Percentiles rank a stretch among this genome's conserved stretches.
Conservation (phyloP, 2,113 vertebrate species). For the Mobula birostris region DNA sequence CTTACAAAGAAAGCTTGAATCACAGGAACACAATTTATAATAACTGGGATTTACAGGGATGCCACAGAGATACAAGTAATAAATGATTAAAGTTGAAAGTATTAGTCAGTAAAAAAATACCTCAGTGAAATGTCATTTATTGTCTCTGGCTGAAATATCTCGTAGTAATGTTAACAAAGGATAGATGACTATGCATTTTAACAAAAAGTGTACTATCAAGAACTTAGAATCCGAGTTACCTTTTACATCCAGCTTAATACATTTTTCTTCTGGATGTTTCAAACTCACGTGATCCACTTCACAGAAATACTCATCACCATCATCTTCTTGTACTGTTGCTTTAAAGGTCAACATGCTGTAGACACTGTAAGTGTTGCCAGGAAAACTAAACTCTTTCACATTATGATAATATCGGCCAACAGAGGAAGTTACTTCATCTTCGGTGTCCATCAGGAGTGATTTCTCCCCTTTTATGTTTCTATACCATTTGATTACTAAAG, state of each 20-base stretch:
- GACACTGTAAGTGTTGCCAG: not conserved
- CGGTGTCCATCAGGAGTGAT: not conserved
- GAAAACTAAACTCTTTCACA: not conserved
- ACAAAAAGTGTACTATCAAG: not conserved
- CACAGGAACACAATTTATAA: not conserved
- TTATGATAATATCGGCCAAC: not conserved
- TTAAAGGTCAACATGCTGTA: not conserved
- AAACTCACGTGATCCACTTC: constrained; percentile 12
- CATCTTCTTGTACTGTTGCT: constrained; percentile 11
- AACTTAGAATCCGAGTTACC: not conserved
- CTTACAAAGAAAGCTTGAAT: not conserved
- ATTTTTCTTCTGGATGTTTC: not conserved
- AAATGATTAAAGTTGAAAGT: not conserved
- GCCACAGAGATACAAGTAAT: not conserved
- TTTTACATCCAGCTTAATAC: not conserved
- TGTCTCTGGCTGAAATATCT: not conserved
- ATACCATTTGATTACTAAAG: constrained; percentile 11
- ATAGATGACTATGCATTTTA: not conserved
- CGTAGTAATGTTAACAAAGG: not conserved
- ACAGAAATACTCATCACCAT: not conserved
- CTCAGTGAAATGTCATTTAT: not conserved
- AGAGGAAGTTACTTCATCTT: not conserved
- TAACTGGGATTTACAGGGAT: not conserved
- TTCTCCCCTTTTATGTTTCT: not conserved
- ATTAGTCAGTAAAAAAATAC: not conserved